A percentile compares a stretch with the other conserved stretches of the same genome.
phyloP scores from a whole-genome alignment of 2,888 invertebrate genomes.

The Steinernema carpocapsae region DNA sequence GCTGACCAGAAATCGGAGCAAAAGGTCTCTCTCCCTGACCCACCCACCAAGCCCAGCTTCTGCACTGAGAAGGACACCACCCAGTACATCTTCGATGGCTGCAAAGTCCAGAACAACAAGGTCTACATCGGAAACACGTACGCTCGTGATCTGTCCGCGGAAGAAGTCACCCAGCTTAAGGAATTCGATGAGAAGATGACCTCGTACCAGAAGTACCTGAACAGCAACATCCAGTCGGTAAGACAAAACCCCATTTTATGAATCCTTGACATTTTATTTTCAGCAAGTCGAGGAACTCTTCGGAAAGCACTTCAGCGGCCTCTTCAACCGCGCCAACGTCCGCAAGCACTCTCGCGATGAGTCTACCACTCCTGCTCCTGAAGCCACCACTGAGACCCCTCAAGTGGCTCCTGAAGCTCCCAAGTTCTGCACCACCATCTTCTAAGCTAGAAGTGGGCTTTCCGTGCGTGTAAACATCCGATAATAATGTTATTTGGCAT shows the following conservation, averaged over 20 bases:
- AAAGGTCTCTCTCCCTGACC: slow-evolving; percentile 43
- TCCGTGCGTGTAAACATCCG: too few species aligned
- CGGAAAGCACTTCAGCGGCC: slow-evolving; percentile 50
- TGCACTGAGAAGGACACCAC: slow-evolving; percentile 65
- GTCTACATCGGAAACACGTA: slow-evolving; percentile 64
- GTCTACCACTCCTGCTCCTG: slow-evolving; percentile 38
- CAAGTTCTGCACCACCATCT: slow-evolving; percentile 66
- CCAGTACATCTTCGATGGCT: slow-evolving; percentile 67
- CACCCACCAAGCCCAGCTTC: slow-evolving; percentile 65
- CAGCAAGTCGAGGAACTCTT: slow-evolving; percentile 64
- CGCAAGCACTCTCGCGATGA: slow-evolving; percentile 41
- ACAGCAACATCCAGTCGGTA: slow-evolving; percentile 52
- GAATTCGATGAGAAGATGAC: slow-evolving; percentile 61
- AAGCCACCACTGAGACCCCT: slow-evolving; percentile 48
- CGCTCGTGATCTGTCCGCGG: slow-evolving; percentile 61
- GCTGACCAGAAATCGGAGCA: neutral
- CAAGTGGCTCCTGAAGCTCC: slow-evolving; percentile 61
- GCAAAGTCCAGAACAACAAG: slow-evolving; percentile 61
- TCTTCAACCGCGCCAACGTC: slow-evolving; percentile 58
- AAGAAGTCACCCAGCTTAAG: slow-evolving; percentile 57
- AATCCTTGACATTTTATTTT: slow-evolving; percentile 36
- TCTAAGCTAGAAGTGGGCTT: slow-evolving; percentile 42
- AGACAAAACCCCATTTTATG: neutral
- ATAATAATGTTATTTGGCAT: slow-evolving; percentile 36
- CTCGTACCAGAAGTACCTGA: slow-evolving; percentile 56